A percentile compares a stretch with the other conserved stretches of the same genome.
These are phyloP conservation scores for Platichthys flesus DNA, from an alignment of 2,113 vertebrate genomes.

Conservation along the genomic window DNA sequence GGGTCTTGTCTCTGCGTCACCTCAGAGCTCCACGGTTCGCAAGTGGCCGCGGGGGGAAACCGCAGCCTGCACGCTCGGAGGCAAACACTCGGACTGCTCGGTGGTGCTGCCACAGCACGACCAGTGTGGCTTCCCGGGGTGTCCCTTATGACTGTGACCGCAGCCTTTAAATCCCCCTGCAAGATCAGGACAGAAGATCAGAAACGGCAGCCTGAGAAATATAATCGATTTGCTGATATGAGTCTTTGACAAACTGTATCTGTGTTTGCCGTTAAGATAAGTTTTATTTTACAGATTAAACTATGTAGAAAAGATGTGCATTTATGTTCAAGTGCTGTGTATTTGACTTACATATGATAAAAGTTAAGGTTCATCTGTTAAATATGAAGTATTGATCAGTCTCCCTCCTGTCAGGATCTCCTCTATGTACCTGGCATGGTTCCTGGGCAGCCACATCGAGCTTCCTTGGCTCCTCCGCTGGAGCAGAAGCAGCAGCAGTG, in stretches of 20 bases:
- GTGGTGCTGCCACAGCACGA: conserved; percentile 90
- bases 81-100: conserved; percentile 86
- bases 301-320: no score
- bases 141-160: conserved; percentile 92
- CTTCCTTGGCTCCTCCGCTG: conserved; percentile 89
- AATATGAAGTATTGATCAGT: no score
- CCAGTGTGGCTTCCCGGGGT: conserved; percentile 93
- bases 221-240: no score
- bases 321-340: no score
- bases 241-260: no score
- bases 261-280: no score
- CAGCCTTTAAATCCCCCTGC: conserved; percentile 96
- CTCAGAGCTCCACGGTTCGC: conserved; percentile 88
- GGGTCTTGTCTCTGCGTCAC: not conserved
- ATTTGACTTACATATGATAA: no score
- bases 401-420: not conserved
- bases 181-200: not conserved
- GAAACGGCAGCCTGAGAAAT: no score
- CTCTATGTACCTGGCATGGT: conserved; percentile 89
- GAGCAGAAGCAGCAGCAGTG: conserved; percentile 97
- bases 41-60: conserved; percentile 76
- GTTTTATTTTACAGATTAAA: no score
- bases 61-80: conserved; percentile 60
- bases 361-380: no score
- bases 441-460: conserved; percentile 89